A percentile compares a stretch with the other conserved stretches of the same genome.
Conservation (phyloP, 2,113 vertebrate genomes). For the Pteropus alecto region DNA sequence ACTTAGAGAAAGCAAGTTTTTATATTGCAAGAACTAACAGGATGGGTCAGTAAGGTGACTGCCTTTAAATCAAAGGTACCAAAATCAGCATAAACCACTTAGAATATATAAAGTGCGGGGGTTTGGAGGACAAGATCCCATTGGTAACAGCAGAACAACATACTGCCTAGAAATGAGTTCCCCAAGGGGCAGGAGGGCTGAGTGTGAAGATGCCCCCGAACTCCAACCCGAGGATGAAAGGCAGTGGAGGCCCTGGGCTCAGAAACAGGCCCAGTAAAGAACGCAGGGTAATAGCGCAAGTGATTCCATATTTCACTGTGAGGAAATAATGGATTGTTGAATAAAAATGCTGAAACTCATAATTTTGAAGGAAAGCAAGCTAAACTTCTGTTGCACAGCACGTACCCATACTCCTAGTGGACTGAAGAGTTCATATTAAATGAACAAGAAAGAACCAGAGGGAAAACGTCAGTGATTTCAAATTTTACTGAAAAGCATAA, state of each 20-base stretch:
- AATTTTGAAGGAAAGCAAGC: background rate
- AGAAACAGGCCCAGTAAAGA: background rate
- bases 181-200: fast-evolving
- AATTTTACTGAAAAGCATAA: background rate
- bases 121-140: background rate
- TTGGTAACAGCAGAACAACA: background rate
- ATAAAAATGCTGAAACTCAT: background rate
- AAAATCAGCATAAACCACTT: background rate
- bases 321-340: background rate
- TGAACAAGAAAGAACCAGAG: background rate
- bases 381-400: background rate
- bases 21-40: background rate
- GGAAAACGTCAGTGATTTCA: background rate
- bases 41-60: too few relatives aligned
- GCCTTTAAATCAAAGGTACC: background rate
- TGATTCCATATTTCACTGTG: background rate
- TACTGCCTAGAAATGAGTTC: too few relatives aligned
- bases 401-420: background rate
- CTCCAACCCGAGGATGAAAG: background rate
- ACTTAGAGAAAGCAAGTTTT: background rate
- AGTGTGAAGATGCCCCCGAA: fast-evolving
- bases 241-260: fast-evolving
- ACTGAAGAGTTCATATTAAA: background rate
- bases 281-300: too few relatives aligned
- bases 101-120: background rate